Conservation (phyloP, 2,113 vertebrate species). For the Catharus fuscescens region DNA sequence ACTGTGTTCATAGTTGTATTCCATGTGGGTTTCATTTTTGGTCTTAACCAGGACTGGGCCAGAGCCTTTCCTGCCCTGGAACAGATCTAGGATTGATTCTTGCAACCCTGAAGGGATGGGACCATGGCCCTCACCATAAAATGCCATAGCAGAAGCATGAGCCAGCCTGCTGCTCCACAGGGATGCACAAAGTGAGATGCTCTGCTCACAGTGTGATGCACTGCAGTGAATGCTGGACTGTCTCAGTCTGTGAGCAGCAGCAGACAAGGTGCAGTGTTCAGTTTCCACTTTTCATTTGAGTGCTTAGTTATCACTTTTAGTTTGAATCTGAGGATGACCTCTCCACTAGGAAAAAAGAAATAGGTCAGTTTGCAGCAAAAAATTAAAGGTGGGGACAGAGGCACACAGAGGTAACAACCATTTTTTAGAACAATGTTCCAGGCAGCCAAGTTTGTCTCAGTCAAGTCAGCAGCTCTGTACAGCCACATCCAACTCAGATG, state of each 20-base stretch:
- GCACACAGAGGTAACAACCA: background rate
- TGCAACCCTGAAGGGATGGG: background rate
- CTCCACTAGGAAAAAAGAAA: background rate
- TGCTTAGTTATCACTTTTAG: background rate
- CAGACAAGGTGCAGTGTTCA: background rate
- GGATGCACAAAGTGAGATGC: background rate
- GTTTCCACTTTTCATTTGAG: background rate
- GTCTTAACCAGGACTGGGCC: background rate
- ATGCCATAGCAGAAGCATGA: background rate
- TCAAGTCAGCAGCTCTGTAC: background rate
- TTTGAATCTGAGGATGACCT: background rate
- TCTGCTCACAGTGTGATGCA: background rate
- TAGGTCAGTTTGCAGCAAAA: background rate
- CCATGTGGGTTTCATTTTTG: background rate
- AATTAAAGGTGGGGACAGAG: accelerated
- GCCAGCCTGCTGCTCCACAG: background rate
- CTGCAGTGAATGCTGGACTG: background rate
- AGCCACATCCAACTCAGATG: background rate
- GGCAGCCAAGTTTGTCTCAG: background rate
- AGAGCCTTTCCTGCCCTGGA: background rate
- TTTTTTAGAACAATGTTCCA: background rate
- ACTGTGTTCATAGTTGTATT: background rate
- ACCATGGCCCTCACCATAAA: background rate
- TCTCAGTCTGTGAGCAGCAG: background rate
- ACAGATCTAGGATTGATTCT: background rate